Base-by-base conservation (phyloP, 1,140 invertebrate genomes). In the Pseudomyrmex pallidus region DNA sequence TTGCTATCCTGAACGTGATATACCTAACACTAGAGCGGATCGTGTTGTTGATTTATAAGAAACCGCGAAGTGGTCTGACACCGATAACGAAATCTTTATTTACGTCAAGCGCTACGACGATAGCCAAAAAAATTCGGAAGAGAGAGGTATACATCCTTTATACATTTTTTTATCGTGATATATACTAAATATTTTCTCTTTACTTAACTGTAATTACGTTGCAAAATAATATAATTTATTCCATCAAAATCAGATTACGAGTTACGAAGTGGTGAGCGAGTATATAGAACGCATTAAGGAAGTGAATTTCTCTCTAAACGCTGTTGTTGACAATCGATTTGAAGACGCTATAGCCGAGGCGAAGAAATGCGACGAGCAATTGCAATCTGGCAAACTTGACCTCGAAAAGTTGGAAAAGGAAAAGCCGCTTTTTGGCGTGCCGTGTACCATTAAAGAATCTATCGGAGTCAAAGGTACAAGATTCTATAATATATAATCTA, bases 371-470 rank as follows among this genome's bases (percentile, higher is more conserved):
- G 97, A 98, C 89, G 84, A 94, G 8, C 90, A 94, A 3, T 91
- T 96, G 0, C 90, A 74, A 22, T 44, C 78, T 84, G 87, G 92
- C 90, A 54, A 91, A 91, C 92, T 92, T 10, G 92, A 88, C 1
- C 52, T 85, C 15, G 62, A 88, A 2, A 87, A 95, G 56, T 85
- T 96, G 0, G 90, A 93, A 61, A 90, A 92, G 2, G 95, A 96
- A 72, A 95, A 94, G 85, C 97, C 97, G 0, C 92, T 98, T 25
- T 93, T 97, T n/a, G 97, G 97, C 1, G 95, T 98, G n/a, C 97
- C 97, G 0, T 95, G 97, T 25, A 97, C 96, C 0, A 95, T 97
- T 0, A 98, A 98, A 90, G 97, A 97, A 89, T 96, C 96, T 59
- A 96, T 96, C 83, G 94, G 94, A 10, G 91, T 97, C 0, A 95